Percentiles rank a stretch among this genome's conserved stretches.
Conservation (phyloP, 1,140 invertebrate genomes). For the Drosophila sechellia region DNA sequence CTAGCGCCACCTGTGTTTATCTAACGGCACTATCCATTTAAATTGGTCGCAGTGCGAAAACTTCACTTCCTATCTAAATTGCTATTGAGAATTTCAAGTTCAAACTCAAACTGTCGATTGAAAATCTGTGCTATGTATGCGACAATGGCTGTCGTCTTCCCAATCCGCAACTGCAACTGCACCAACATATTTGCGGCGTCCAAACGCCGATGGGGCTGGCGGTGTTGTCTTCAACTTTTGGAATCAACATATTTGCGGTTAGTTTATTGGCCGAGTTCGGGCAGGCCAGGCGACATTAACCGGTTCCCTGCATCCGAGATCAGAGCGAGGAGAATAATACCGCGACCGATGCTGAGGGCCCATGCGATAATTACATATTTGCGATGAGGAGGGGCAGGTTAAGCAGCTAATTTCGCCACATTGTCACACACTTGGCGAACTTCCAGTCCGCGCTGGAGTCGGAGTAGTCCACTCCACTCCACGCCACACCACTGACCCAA, state of each 20-base stretch:
- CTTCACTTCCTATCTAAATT: too few species aligned
- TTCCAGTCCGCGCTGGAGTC: not conserved
- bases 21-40: too few species aligned
- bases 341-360: slow-evolving; percentile 6
- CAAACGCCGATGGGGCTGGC: slow-evolving; percentile 6
- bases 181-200: slow-evolving; percentile 20
- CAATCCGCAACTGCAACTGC: slow-evolving; percentile 4
- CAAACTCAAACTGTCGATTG: not conserved
- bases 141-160: not conserved
- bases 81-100: too few species aligned
- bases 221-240: slow-evolving; percentile 23
- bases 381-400: not conserved
- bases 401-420: slow-evolving; percentile 59
- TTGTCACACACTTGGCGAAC: slow-evolving; percentile 44
- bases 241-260: slow-evolving; percentile 66
- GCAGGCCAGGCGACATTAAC: slow-evolving; percentile 12
- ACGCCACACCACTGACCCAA: not conserved
- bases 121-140: not conserved
- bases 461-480: not conserved
- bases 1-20: too few species aligned
- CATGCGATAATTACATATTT: not conserved
- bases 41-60: too few species aligned
- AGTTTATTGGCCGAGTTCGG: slow-evolving; percentile 72
- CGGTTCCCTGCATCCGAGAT: slow-evolving; percentile 23
- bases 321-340: slow-evolving; percentile 7